Conservation (phyloP, 2,797 vertebrate genomes). For the Alca torda region DNA sequence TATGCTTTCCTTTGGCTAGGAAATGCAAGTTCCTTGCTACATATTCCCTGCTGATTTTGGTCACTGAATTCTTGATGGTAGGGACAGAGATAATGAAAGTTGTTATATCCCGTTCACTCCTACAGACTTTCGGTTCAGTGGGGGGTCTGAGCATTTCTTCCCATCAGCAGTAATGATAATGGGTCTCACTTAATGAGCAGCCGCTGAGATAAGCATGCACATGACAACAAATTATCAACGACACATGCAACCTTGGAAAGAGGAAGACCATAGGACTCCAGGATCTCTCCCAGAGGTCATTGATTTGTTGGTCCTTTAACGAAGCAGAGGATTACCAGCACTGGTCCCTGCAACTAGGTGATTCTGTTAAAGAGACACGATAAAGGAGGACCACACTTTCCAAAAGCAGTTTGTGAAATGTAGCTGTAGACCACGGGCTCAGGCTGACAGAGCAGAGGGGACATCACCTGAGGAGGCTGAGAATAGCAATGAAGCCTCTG, state of each 20-base stretch:
- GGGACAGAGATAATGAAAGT: not conserved
- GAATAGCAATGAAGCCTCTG: not conserved
- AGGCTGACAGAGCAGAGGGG: not conserved
- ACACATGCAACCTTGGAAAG: not conserved
- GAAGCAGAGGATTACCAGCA: not conserved
- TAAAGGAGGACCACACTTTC: not conserved
- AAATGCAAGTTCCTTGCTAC: not conserved
- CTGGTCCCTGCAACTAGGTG: not conserved
- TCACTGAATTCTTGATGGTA: not conserved
- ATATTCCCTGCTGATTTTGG: not conserved
- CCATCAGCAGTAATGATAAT: not conserved
- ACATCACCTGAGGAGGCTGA: not conserved
- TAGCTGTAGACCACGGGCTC: not conserved
- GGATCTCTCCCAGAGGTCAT: not conserved
- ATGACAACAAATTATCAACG: not conserved
- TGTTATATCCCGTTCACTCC: not conserved
- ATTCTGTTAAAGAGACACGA: not conserved
- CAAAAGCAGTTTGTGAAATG: not conserved
- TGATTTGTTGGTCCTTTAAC: not conserved
- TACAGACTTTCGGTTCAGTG: not conserved
- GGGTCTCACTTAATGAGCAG: not conserved
- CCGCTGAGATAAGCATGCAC: not conserved
- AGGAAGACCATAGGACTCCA: not conserved
- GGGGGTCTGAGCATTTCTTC: not conserved
- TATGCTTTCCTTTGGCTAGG: not conserved